phyloP scores from a whole-genome alignment of 2,888 invertebrate genomes.

The Phoronis australis region DNA sequence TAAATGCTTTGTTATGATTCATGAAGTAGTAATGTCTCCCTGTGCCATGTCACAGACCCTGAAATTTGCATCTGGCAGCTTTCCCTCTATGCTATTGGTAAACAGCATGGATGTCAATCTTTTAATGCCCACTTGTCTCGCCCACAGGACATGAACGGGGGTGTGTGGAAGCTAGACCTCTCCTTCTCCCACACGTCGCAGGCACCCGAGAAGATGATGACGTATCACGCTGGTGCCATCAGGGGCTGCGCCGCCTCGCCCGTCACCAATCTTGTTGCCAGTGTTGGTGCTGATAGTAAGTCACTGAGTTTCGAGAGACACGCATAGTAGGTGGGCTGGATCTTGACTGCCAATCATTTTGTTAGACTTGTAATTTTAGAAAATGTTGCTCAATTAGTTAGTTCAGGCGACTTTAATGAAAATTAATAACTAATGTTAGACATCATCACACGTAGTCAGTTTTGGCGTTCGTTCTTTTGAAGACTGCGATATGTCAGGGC shows the following conservation, averaged over 20 bases:
- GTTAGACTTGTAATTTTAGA: background rate
- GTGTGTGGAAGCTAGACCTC: slow-evolving; percentile 70
- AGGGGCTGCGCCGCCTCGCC: slow-evolving; percentile 67
- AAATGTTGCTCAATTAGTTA: background rate
- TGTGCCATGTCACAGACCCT: no score
- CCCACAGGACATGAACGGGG: slow-evolving; percentile 84
- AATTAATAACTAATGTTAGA: no score
- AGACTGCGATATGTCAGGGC: no score
- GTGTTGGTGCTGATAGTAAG: slow-evolving; percentile 69
- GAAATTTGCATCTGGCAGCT: no score
- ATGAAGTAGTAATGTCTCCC: no score
- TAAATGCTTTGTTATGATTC: no score
- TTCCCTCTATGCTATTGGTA: no score
- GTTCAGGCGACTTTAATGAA: background rate
- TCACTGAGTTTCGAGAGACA: slow-evolving; percentile 2
- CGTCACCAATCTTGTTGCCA: slow-evolving; percentile 65
- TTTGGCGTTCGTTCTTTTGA: no score
- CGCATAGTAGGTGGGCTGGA: background rate
- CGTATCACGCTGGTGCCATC: slow-evolving; percentile 73
- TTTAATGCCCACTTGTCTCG: no score
- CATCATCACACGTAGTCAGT: no score
- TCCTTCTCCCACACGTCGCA: slow-evolving; percentile 57
- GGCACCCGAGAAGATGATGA: slow-evolving; percentile 58
- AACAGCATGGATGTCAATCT: no score
- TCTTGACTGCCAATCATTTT: background rate